Evolutionary conservation across 2,797 vertebrate genomes (phyloP), one percentile per base, ranked within the genome.

Genomic region (Orestias chungarensis): DNA sequence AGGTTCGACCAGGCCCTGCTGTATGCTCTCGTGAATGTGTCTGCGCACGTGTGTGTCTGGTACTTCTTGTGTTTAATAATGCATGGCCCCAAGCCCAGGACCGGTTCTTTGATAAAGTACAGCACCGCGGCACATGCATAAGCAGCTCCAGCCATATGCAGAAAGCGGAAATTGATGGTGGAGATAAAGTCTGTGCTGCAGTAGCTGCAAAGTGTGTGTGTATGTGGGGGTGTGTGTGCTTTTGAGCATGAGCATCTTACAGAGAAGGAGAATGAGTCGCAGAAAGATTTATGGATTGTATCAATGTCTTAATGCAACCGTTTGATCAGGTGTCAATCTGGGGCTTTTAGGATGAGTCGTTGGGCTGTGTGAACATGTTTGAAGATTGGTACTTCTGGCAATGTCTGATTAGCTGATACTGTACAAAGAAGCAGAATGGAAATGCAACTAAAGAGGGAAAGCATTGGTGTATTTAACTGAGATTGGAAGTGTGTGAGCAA

Each of bases 81-180:
- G 94, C 94, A 95, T 93, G 89, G 91, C 92, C 91, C 82, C 82
- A 64, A 90, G 93, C 88, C 88, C 90, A 92, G 91, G 93, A 94
- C 91, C 80, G 91, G 89, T 80, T 91, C 87, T 93, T 93, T 95
- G 94, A 95, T 95, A 95, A 93, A 95, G 93, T 93, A 91, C 91
- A 93, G 92, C 89, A 89, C 89, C 82, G 74, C 80, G 82, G 90
- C 91, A 91, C 90, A 93, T 93, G 93, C 92, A 94, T 94, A 95
- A 94, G 94, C 93, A 94, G 91, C 93, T 89, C 86, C 87, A 93
- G 90, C 93, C 91, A 93, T 94, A 94, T 94, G 93, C 93, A 94
- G 91, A 95, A 87, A 90, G 87, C 73, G 89, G 89, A 94, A 93
- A 94, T 93, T 94, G 94, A 95, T 95, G 92, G 93, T 87, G 80